Conservation (phyloP, 2,888 invertebrate species). For the Lithophane leautieri region DNA sequence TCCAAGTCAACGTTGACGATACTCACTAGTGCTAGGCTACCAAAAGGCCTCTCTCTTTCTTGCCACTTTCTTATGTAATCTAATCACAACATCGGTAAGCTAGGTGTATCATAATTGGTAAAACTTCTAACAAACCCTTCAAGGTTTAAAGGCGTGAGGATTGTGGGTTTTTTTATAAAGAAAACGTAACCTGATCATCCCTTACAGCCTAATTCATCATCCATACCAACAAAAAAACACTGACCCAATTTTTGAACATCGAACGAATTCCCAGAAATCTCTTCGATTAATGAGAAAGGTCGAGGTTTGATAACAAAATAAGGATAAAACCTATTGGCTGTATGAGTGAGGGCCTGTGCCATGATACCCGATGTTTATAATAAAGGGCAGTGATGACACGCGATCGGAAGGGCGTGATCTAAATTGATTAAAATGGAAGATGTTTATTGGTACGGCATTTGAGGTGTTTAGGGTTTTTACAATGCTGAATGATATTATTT, state of each 20-base stretch:
- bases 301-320: slow-evolving; percentile 57
- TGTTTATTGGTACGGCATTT: not conserved
- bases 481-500: not conserved
- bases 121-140: not conserved
- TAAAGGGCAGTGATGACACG: slow-evolving; percentile 74
- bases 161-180: not conserved
- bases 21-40: not conserved
- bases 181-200: slow-evolving; percentile 36
- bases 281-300: slow-evolving; percentile 60
- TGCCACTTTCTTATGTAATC: not conserved
- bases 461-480: not conserved
- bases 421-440: slow-evolving; percentile 71
- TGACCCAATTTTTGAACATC: slow-evolving; percentile 56
- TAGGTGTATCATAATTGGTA: not conserved
- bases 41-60: not conserved
- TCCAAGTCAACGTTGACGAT: not conserved
- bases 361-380: slow-evolving; percentile 71
- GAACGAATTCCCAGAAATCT: slow-evolving; percentile 58
- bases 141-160: not conserved
- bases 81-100: not conserved
- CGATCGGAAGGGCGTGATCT: slow-evolving; percentile 76
- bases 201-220: slow-evolving; percentile 30
- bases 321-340: slow-evolving; percentile 59
- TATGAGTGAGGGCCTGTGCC: slow-evolving; percentile 54
- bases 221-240: slow-evolving; percentile 26